Evolutionary conservation across 2,888 invertebrate genomes (phyloP).

Genomic region (Cryptophagus acutangulus): DNA sequence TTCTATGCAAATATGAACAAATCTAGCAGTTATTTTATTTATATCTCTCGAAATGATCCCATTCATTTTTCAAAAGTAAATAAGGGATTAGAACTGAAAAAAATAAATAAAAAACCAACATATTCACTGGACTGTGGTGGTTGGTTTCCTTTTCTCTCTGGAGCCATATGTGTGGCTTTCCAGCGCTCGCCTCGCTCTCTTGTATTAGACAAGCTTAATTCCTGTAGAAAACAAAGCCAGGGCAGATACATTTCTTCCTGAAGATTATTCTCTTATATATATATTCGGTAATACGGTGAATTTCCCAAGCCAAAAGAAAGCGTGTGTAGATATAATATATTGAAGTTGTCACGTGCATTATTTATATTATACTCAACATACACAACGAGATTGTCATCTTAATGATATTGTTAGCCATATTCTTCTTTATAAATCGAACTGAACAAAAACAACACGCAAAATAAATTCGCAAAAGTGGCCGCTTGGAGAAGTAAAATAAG

Average conservation of each 20-base stretch:
- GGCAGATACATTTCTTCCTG: constrained; percentile 45
- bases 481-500: too few species aligned
- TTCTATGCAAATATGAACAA: too few species aligned
- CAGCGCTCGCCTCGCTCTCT: constrained; percentile 19
- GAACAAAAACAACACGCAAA: too few species aligned
- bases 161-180: constrained; percentile 2
- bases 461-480: too few species aligned
- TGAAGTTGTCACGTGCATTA: constrained; percentile 45
- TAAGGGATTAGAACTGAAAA: too few species aligned
- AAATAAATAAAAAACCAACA: constrained; percentile 2
- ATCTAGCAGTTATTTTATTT: too few species aligned
- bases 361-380: constrained; percentile 42
- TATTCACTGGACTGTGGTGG: neutral
- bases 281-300: constrained; percentile 28
- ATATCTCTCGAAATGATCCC: too few species aligned
- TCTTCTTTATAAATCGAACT: too few species aligned
- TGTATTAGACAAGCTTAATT: constrained; percentile 46
- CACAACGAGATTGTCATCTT: constrained; percentile 38
- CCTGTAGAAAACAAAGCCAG: constrained; percentile 44
- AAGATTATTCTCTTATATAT: constrained; percentile 42
- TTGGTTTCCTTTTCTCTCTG: too few species aligned
- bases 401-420: constrained; percentile 44
- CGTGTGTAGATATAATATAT: constrained; percentile 45
- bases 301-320: constrained; percentile 37
- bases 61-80: too few species aligned